phyloP scores from a whole-genome alignment of 2,797 vertebrate genomes.

The Micromesistius poutassou region DNA sequence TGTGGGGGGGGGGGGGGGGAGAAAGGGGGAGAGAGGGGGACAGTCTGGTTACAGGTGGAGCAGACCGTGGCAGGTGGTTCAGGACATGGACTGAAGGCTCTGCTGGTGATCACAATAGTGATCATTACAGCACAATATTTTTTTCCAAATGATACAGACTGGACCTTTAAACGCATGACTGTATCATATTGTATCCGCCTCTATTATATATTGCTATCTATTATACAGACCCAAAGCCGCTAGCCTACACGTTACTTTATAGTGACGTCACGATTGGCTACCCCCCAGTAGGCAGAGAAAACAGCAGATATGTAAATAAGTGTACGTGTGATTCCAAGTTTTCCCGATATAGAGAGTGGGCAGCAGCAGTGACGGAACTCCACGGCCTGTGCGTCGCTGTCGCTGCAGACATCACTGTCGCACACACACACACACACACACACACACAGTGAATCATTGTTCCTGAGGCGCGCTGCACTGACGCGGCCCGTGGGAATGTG shows the following conservation, averaged over 20 bases:
- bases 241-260: not conserved
- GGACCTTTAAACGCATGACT: not conserved
- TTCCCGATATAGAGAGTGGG: slow-evolving; percentile 62
- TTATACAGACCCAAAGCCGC: not conserved
- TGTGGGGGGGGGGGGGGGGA: no score
- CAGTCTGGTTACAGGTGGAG: slow-evolving; percentile 9
- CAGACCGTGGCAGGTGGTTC: slow-evolving; percentile 16
- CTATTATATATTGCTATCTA: not conserved
- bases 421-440: slow-evolving; percentile 49
- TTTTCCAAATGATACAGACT: not conserved
- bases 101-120: slow-evolving; percentile 3
- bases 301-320: not conserved
- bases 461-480: slow-evolving; percentile 35
- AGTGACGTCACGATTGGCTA: not conserved
- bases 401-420: slow-evolving; percentile 54
- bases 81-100: slow-evolving; percentile 13
- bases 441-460: slow-evolving; percentile 67
- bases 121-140: not conserved
- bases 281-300: not conserved
- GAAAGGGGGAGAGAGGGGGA: not conserved
- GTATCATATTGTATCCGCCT: no score
- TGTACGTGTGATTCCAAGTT: slow-evolving; percentile 1
- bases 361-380: slow-evolving; percentile 71
- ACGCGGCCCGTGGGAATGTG: slow-evolving; percentile 57
- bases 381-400: slow-evolving; percentile 44